phyloP scores from a whole-genome alignment of 1,140 invertebrate genomes.

The Heliconius congener region DNA sequence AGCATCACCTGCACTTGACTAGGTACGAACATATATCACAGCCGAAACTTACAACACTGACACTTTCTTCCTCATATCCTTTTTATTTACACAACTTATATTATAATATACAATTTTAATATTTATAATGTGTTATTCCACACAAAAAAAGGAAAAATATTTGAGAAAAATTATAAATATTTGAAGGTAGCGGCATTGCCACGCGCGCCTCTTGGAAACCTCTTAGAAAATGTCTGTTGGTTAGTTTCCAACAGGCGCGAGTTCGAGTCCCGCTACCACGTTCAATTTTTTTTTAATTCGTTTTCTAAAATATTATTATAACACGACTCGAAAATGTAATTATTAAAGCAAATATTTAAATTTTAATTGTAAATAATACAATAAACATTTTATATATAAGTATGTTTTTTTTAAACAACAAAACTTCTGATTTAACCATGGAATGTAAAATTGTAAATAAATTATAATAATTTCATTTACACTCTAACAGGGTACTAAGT shows the following conservation, averaged over 20 bases:
- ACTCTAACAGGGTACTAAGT: background rate
- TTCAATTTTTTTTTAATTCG: too few relatives aligned
- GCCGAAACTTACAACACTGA: slow-evolving; percentile 21
- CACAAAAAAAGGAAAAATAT: too few relatives aligned
- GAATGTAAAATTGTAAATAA: background rate
- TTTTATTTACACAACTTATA: background rate
- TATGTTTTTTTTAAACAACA: too few relatives aligned
- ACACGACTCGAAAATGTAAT: background rate
- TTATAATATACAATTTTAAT: background rate
- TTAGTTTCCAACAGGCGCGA: too few relatives aligned
- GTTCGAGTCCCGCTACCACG: too few relatives aligned
- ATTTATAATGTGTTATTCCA: too few relatives aligned
- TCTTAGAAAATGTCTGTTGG: too few relatives aligned
- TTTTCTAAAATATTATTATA: too few relatives aligned
- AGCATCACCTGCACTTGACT: slow-evolving; percentile 36
- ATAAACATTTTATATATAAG: background rate
- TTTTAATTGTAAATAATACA: too few relatives aligned
- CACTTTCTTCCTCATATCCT: background rate
- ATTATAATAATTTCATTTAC: background rate
- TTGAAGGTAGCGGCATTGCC: too few relatives aligned
- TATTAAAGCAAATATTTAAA: background rate
- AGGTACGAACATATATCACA: slow-evolving; percentile 37
- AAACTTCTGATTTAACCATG: background rate
- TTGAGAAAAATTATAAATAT: too few relatives aligned
- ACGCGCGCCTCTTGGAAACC: too few relatives aligned